Base-by-base conservation (phyloP, 1,140 invertebrate species). In the Coenobita brevimanus region DNA sequence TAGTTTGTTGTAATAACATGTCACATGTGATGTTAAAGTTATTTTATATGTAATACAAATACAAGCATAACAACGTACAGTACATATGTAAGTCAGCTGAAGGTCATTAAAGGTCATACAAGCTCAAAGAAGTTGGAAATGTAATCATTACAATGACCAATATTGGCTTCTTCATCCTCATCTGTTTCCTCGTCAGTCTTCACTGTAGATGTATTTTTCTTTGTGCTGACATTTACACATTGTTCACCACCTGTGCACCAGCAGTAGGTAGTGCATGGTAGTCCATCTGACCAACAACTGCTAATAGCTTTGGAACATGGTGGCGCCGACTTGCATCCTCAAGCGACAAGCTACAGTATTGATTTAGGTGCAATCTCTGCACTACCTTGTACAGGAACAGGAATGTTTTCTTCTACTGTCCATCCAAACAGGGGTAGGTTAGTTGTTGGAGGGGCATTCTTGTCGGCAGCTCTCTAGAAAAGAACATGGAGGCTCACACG, bases 271-370 rank as follows among this genome's bases (percentile, higher is more conserved):
- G 62, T 67, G 30, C 62, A 67, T 67, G 62, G 30, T 67, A 67
- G n/a, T n/a, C 62, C 62, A 67, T n/a, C 62, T 67, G 62, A 67
- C 62, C 62, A 67, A 33, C 62, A 67, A 67, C 62, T 67, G 62
- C 62, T 10, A 67, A 8, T 67, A 67, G 62, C 62, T 33, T 24
- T 24, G 30, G 62, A 67, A 33, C 62, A 67, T 33, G 62, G 62
- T 67, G 62, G 6, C 62, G 30, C 62, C 30, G 62, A 67, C 62
- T 67, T 67, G 62, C 62, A 24, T 67, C 62, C 62, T 10, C 62
- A 67, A 24, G 30, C 30, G 21, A n/a, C 62, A 10, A 24, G 62
- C n/a, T 6, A 24, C 17, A 50, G 46, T 50, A 17, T 50, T 50
- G 46, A 50, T 50, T 50, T 50, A 50, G 46, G 46, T 50, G n/a